Conservation (phyloP, 1,140 invertebrate genomes). For the Drepana arcuata region DNA sequence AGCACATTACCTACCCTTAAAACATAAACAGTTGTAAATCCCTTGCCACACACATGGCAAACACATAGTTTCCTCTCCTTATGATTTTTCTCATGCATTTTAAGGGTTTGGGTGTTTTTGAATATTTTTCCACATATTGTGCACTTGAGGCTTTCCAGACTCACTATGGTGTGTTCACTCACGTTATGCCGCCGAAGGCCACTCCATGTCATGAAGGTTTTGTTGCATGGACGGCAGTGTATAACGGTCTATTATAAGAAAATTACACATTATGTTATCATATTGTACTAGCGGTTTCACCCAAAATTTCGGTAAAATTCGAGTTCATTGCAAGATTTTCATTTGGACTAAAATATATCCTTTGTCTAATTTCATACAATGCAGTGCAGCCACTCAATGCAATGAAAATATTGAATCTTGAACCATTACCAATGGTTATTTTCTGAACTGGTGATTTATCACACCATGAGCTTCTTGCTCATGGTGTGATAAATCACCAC, state of each 20-base stretch:
- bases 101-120: constrained; percentile 38
- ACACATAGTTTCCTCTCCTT: constrained; percentile 31
- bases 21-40: constrained; percentile 28
- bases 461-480: too few relatives aligned
- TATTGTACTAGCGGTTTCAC: too few relatives aligned
- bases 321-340: too few relatives aligned
- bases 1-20: constrained; percentile 34
- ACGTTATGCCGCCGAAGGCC: constrained; percentile 42
- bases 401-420: too few relatives aligned
- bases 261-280: too few relatives aligned
- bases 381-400: too few relatives aligned
- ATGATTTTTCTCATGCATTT: constrained; percentile 42
- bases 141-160: constrained; percentile 39
- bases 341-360: too few relatives aligned
- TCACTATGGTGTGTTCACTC: constrained; percentile 32
- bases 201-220: constrained; percentile 47
- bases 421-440: too few relatives aligned
- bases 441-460: too few relatives aligned
- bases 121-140: constrained; percentile 45
- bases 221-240: constrained; percentile 41
- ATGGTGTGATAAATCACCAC: too few relatives aligned
- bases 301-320: too few relatives aligned
- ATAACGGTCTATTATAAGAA: constrained; percentile 29
- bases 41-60: constrained; percentile 59
- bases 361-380: too few relatives aligned